Evolutionary conservation across 2,888 invertebrate species (phyloP).

Genomic region (Pelosia muscerda): DNA sequence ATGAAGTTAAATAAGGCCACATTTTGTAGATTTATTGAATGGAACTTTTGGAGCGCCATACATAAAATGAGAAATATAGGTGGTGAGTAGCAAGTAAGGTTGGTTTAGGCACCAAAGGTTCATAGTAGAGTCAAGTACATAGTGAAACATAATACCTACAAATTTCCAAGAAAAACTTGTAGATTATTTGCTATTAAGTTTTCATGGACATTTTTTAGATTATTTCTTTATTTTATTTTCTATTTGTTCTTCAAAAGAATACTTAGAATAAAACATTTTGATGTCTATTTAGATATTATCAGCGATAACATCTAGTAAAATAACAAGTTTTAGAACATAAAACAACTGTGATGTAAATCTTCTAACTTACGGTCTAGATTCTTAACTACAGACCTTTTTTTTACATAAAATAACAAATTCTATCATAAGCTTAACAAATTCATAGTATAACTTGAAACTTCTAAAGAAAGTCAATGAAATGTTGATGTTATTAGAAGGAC

Average conservation of each 20-base stretch:
- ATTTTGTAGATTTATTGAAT: too few relatives aligned
- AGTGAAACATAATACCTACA: too few relatives aligned
- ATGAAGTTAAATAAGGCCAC: too few relatives aligned
- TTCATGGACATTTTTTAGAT: too few relatives aligned
- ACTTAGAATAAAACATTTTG: neutral
- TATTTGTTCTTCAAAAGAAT: neutral
- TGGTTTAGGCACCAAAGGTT: too few relatives aligned
- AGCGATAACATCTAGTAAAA: neutral
- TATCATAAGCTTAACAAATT: neutral
- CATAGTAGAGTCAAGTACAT: too few relatives aligned
- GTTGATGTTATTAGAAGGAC: neutral
- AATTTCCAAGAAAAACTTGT: too few relatives aligned
- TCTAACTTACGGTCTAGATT: neutral
- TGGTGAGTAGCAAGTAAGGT: too few relatives aligned
- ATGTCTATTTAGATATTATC: neutral
- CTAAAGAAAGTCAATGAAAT: constrained; percentile 5
- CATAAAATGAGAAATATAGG: too few relatives aligned
- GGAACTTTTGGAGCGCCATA: too few relatives aligned
- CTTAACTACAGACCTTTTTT: neutral
- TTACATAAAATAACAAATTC: neutral
- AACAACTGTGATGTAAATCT: neutral
- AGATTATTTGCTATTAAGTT: too few relatives aligned
- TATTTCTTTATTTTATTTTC: neutral
- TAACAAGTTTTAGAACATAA: neutral
- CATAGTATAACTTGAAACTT: constrained; percentile 7